Percentiles rank a stretch among this genome's conserved stretches.
Conservation (phyloP, 2,888 invertebrate species). For the Orgyia antiqua region DNA sequence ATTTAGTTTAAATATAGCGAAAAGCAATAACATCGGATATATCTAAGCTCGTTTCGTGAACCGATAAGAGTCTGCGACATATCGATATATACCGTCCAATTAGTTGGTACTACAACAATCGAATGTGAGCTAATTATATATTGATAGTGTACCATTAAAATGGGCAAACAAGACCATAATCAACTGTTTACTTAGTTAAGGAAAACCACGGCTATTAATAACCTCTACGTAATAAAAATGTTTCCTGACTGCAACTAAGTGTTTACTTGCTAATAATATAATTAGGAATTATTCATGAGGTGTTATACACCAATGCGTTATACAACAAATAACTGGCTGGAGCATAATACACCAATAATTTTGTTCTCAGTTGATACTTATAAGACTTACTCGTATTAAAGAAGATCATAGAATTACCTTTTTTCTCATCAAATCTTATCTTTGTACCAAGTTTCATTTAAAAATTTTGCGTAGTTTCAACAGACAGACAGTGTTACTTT, state of each 20-base stretch:
- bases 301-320: too few relatives aligned
- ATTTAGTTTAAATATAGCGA: background rate
- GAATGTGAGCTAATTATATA: slow-evolving; percentile 20
- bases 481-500: too few relatives aligned
- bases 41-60: slow-evolving; percentile 1
- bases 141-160: slow-evolving; percentile 22
- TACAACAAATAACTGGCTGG: too few relatives aligned
- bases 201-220: slow-evolving; percentile 34
- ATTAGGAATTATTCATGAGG: too few relatives aligned
- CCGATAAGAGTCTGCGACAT: slow-evolving; percentile 15
- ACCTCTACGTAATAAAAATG: slow-evolving; percentile 7
- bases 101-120: slow-evolving; percentile 15
- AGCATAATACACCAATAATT: too few relatives aligned
- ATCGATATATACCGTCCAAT: slow-evolving; percentile 17
- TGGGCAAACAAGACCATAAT: slow-evolving; percentile 39
- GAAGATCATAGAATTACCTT: too few relatives aligned
- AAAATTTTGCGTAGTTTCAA: too few relatives aligned
- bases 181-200: slow-evolving; percentile 43
- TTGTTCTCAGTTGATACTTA: too few relatives aligned
- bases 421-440: too few relatives aligned
- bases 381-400: too few relatives aligned
- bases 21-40: background rate
- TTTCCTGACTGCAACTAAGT: slow-evolving; percentile 6
- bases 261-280: too few relatives aligned
- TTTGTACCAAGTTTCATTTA: too few relatives aligned